phyloP scores from a whole-genome alignment of 2,113 vertebrate species.

The Salvelinus namaycush region DNA sequence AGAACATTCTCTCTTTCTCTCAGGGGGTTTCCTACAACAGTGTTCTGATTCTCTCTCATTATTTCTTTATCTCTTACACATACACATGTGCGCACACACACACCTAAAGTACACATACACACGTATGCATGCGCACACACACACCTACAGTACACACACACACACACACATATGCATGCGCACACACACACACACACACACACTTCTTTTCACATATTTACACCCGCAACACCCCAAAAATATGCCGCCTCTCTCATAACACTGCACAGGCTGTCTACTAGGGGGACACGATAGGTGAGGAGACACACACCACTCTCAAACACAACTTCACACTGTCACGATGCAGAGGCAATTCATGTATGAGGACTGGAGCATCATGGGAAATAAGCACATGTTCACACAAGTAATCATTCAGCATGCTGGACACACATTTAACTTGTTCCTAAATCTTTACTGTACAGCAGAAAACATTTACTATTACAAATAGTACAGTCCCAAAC shows the following conservation, averaged over 20 bases:
- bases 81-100: conserved; percentile 22
- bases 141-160: conserved; percentile 6
- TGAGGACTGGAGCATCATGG: conserved; percentile 66
- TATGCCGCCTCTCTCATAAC: conserved; percentile 76
- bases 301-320: conserved; percentile 70
- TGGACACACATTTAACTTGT: conserved; percentile 59
- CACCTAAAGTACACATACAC: conserved; percentile 16
- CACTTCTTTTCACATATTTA: conserved; percentile 43
- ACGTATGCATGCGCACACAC: conserved; percentile 20
- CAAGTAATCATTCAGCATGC: conserved; percentile 77
- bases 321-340: conserved; percentile 70
- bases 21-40: conserved; percentile 50
- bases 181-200: conserved; percentile 18
- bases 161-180: conserved; percentile 19
- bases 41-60: conserved; percentile 36
- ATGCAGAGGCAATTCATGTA: conserved; percentile 70
- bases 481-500: conserved; percentile 19
- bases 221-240: conserved; percentile 60
- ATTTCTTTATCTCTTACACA: conserved; percentile 41
- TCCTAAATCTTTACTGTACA: no score
- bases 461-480: no score
- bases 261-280: conserved; percentile 75
- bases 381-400: conserved; percentile 69
- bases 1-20: conserved; percentile 44
- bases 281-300: conserved; percentile 69